Evolutionary conservation across 37 sponge, comb jelly and placozoan species (phyloP).

Genomic region (Haliclona indistincta): DNA sequence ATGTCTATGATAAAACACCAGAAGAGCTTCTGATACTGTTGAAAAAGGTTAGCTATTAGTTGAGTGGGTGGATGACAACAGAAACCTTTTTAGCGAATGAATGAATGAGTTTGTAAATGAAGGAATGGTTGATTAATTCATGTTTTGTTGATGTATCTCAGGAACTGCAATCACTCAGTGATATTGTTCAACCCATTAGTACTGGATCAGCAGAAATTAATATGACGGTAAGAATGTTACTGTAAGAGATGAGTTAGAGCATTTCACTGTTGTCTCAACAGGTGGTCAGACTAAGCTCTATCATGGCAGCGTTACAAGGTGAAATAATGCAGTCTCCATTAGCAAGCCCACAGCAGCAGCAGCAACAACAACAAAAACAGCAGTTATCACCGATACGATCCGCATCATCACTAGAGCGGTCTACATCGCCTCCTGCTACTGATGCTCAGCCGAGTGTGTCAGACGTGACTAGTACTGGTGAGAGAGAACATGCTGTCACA

Average conservation of each 20-base stretch:
- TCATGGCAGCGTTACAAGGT: neutral
- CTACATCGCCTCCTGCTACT: no score
- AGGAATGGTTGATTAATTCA: neutral
- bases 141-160: neutral
- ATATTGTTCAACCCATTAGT: constrained; percentile 13
- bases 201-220: constrained; percentile 32
- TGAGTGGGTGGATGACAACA: neutral
- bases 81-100: neutral
- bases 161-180: constrained; percentile 17
- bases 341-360: neutral
- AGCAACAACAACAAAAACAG: no score
- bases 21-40: neutral
- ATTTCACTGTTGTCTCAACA: no score
- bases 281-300: constrained; percentile 13
- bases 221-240: constrained; percentile 26
- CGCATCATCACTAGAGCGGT: no score
- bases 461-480: no score
- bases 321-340: neutral
- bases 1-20: neutral
- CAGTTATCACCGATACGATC: no score
- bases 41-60: neutral
- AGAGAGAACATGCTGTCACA: no score
- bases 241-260: no score
- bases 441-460: no score
- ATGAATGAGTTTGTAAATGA: no score